Conservation (phyloP, 2,797 vertebrate genomes). For the Sparus aurata region DNA sequence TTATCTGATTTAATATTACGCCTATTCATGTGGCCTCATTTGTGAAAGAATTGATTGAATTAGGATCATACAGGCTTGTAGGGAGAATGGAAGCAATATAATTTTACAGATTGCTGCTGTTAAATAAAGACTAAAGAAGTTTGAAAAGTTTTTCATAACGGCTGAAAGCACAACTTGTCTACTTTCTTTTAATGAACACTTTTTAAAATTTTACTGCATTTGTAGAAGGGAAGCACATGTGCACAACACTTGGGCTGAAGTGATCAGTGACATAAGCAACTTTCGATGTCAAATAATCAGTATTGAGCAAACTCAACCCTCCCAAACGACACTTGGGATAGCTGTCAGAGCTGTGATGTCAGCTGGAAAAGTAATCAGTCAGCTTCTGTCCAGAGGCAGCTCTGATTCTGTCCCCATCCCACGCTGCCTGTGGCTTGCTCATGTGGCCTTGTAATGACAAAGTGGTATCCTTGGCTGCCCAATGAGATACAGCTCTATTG, state of each 20-base stretch:
- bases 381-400: slow-evolving; percentile 61
- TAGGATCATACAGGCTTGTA: slow-evolving; percentile 75
- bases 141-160: slow-evolving; percentile 55
- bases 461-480: slow-evolving; percentile 79
- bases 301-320: slow-evolving; percentile 52
- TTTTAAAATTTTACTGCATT: neutral
- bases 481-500: slow-evolving; percentile 80
- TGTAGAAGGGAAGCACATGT: neutral
- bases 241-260: slow-evolving; percentile 25
- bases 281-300: slow-evolving; percentile 64
- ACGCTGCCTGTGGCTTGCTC: slow-evolving; percentile 40
- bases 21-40: slow-evolving; percentile 84
- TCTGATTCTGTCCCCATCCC: slow-evolving; percentile 68
- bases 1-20: slow-evolving; percentile 87
- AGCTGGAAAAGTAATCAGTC: slow-evolving; percentile 76
- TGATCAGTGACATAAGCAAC: slow-evolving; percentile 40
- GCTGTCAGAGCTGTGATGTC: slow-evolving; percentile 65
- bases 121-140: slow-evolving; percentile 56
- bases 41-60: slow-evolving; percentile 84
- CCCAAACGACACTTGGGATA: slow-evolving; percentile 54
- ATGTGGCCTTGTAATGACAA: slow-evolving; percentile 82
- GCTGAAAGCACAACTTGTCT: slow-evolving; percentile 33
- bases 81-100: slow-evolving; percentile 68
- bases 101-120: slow-evolving; percentile 69
- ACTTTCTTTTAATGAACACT: slow-evolving; percentile 6